These are phyloP conservation scores for Aphelinus certus DNA, from an alignment of 1,140 invertebrate genomes.

Conservation along the genomic window DNA sequence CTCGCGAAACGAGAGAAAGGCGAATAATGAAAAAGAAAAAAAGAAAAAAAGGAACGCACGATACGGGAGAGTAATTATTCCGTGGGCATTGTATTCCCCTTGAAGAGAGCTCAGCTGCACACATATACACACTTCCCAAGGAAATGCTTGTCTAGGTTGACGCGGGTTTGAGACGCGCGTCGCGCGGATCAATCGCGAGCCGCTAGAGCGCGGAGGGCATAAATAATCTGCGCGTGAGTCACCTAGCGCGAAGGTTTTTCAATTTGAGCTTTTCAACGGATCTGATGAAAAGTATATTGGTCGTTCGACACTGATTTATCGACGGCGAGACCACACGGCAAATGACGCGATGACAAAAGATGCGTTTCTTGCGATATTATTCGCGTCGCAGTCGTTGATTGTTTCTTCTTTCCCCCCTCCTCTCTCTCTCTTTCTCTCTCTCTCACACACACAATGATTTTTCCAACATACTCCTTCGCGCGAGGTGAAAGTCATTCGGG, in stretches of 20 bases:
- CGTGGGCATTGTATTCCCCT: slow-evolving; percentile 17
- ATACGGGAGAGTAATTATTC: slow-evolving; percentile 24
- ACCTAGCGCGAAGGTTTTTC: slow-evolving; percentile 23
- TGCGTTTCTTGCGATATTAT: slow-evolving; percentile 14
- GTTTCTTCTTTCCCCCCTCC: too few species aligned
- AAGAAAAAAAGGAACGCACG: slow-evolving; percentile 11
- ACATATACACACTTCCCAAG: background rate
- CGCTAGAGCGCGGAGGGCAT: slow-evolving; percentile 15
- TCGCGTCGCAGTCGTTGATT: too few species aligned
- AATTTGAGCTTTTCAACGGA: slow-evolving; percentile 29
- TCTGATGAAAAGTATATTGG: background rate
- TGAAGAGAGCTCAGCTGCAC: background rate
- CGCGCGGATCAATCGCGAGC: slow-evolving; percentile 3
- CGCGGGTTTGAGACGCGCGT: background rate
- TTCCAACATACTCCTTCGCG: too few species aligned
- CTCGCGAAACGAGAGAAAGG: slow-evolving; percentile 18
- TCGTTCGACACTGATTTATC: background rate
- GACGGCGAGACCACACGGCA: background rate
- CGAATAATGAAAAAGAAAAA: background rate
- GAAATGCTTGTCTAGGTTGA: slow-evolving; percentile 5
- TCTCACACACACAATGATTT: too few species aligned
- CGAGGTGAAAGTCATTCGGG: too few species aligned
- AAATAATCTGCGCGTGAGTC: slow-evolving; percentile 29
- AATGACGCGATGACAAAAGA: slow-evolving; percentile 7
- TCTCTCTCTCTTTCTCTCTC: too few species aligned